A percentile compares a stretch with the other conserved stretches of the same genome.
These are phyloP conservation scores for Gadopsis bispinosus DNA, from an alignment of 2,797 vertebrate species.

Conservation along the genomic window DNA sequence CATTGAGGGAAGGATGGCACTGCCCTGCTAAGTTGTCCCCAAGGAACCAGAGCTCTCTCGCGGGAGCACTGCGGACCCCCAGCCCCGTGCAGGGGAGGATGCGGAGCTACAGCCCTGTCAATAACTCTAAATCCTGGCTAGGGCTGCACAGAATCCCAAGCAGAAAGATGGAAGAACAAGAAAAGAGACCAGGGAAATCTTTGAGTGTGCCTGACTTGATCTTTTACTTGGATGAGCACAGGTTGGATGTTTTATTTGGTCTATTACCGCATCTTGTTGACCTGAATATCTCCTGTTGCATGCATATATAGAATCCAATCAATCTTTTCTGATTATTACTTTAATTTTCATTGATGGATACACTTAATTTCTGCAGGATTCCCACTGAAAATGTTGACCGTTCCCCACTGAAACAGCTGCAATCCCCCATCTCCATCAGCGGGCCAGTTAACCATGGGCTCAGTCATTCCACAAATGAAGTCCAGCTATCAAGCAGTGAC, in stretches of 20 bases:
- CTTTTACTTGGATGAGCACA: slow-evolving; percentile 66
- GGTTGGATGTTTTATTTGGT: slow-evolving; percentile 45
- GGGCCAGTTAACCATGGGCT: slow-evolving; percentile 3
- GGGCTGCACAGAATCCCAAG: slow-evolving; percentile 57
- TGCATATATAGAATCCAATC: neutral
- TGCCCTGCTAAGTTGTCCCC: slow-evolving; percentile 61
- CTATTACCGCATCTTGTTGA: neutral
- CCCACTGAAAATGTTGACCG: slow-evolving; percentile 27
- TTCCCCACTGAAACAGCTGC: slow-evolving; percentile 43
- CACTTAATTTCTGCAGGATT: slow-evolving; percentile 32
- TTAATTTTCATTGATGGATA: neutral
- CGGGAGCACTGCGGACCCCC: slow-evolving; percentile 54
- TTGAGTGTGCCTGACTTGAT: slow-evolving; percentile 76
- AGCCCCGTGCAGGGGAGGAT: slow-evolving; percentile 63
- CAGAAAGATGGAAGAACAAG: slow-evolving; percentile 48
- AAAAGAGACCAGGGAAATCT: slow-evolving; percentile 54
- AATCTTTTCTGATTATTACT: neutral
- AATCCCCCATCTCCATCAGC: slow-evolving; percentile 23
- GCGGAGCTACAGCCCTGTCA: slow-evolving; percentile 52
- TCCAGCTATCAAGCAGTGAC: neutral
- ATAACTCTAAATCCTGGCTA: slow-evolving; percentile 66
- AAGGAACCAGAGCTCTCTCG: slow-evolving; percentile 48
- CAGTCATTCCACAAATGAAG: slow-evolving; percentile 2
- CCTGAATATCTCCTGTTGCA: neutral
- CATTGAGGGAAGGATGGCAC: slow-evolving; percentile 40